Conservation (phyloP, 1,140 invertebrate genomes). For the Drosophila lacteicornis region DNA sequence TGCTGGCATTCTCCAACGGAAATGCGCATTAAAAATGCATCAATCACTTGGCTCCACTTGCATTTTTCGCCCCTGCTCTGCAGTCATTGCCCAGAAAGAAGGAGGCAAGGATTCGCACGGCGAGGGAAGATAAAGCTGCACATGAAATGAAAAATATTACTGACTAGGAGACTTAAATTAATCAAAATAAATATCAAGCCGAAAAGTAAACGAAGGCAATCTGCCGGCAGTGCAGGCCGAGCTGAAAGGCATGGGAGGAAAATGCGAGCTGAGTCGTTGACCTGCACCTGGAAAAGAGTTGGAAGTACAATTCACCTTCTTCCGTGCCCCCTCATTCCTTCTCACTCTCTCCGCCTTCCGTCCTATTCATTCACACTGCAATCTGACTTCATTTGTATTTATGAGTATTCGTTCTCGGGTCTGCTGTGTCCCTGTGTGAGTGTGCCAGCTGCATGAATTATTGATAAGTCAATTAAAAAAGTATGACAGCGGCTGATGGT, state of each 20-base stretch:
- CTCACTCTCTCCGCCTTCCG: slow-evolving; percentile 1
- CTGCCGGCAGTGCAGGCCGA: neutral
- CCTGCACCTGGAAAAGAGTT: slow-evolving; percentile 45
- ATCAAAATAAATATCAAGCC: slow-evolving; percentile 66
- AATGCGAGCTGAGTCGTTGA: slow-evolving; percentile 38
- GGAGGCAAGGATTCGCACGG: slow-evolving; percentile 8
- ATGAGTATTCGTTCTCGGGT: slow-evolving; percentile 55
- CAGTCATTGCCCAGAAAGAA: slow-evolving; percentile 23
- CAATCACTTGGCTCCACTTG: slow-evolving; percentile 67
- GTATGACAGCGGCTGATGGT: slow-evolving; percentile 79
- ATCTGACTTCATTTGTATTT: slow-evolving; percentile 71
- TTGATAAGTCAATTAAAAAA: slow-evolving; percentile 84
- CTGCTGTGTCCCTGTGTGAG: slow-evolving; percentile 26
- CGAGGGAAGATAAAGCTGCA: slow-evolving; percentile 56
- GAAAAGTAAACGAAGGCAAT: slow-evolving; percentile 36
- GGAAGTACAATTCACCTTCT: slow-evolving; percentile 30
- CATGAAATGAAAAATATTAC: slow-evolving; percentile 65
- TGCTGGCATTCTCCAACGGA: slow-evolving; percentile 21
- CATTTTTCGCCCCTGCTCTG: slow-evolving; percentile 9
- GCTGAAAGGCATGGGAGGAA: neutral
- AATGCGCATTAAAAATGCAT: slow-evolving; percentile 84
- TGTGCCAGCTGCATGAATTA: slow-evolving; percentile 70
- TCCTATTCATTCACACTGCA: slow-evolving; percentile 50
- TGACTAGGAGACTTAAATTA: slow-evolving; percentile 61
- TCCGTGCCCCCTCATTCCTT: neutral